Evolutionary conservation across 2,113 vertebrate species (phyloP), one percentile per base, ranked within the genome.

Genomic region (Puffinus mauretanicus): DNA sequence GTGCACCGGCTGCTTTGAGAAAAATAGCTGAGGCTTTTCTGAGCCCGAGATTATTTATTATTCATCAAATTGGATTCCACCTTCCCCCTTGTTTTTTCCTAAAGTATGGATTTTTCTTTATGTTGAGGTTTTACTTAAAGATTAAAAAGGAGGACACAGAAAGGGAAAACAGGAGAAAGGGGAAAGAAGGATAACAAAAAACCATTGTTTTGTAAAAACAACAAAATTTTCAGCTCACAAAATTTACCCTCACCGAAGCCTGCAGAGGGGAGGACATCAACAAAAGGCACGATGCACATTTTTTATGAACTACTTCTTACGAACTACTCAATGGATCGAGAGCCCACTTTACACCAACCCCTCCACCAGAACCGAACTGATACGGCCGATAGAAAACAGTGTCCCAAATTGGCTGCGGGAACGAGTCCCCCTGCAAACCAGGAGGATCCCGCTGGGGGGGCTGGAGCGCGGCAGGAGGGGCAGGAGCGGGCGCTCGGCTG

Each of bases 11-110:
- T 82, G 91, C 86, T 81, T 86, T 72, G 69, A 81, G 88, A 91
- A 93, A 91, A 96, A 95, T 11, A 93, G 88, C 72, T 86, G 88
- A 90, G 80, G 82, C 44, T 95, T 90, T 89, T 65, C 92, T 29
- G 66, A 91, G 86, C 76, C 46, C 5, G 5, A 51, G 25, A 92
- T 81, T 83, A 62, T 75, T 86, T 73, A 67, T 79, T 88, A 88
- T 85, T 94, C 52, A 84, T 79, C 77, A 91, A 36, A 87, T 36
- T 64, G 83, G 81, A 75, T 85, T 95, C 21, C 81, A 86, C 46
- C 49, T 83, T 72, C 36, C 55, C 15, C 18, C 51, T 81, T 76
- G 61, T 40, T 73, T 44, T 57, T 75, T 26, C 46, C 51, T 83
- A 60, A 88, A 92, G 75, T 61, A 73, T 12, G 26, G 38, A 36